A percentile compares a stretch with the other conserved stretches of the same genome.
These are phyloP conservation scores for Plectropomus leopardus DNA, from an alignment of 2,113 vertebrate species.

Conservation along the genomic window DNA sequence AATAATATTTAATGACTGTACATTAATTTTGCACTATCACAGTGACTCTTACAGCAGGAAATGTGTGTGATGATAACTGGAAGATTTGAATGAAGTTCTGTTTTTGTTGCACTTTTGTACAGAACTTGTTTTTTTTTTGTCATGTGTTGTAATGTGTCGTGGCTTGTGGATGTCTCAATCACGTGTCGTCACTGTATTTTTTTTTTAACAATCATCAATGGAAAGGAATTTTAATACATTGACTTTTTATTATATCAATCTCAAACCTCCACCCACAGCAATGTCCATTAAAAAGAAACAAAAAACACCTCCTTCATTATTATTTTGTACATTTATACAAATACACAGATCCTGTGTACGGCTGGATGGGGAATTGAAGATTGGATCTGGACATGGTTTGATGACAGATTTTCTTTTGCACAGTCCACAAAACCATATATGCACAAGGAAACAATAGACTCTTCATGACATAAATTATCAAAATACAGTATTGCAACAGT, in stretches of 20 bases:
- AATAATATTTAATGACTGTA: neutral
- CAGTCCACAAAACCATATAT: constrained; percentile 90
- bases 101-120: constrained; percentile 33
- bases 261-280: constrained; percentile 77
- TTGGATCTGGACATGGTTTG: constrained; percentile 86
- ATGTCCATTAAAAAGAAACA: constrained; percentile 92
- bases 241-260: constrained; percentile 85
- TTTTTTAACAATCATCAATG: constrained; percentile 8
- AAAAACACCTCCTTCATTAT: constrained; percentile 88
- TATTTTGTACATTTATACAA: constrained; percentile 95
- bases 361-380: constrained; percentile 88
- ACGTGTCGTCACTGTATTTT: constrained; percentile 7
- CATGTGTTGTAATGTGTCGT: constrained; percentile 22
- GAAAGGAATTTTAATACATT: constrained; percentile 65
- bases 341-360: constrained; percentile 90
- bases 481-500: constrained; percentile 97
- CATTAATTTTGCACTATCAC: constrained; percentile 7
- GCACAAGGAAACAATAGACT: constrained; percentile 91
- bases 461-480: constrained; percentile 83
- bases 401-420: constrained; percentile 84
- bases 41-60: neutral
- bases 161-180: neutral
- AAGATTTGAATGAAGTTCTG: neutral
- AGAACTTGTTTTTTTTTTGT: neutral
- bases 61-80: neutral